phyloP scores from a whole-genome alignment of 2,888 invertebrate species.

The Callosobruchus maculatus region DNA sequence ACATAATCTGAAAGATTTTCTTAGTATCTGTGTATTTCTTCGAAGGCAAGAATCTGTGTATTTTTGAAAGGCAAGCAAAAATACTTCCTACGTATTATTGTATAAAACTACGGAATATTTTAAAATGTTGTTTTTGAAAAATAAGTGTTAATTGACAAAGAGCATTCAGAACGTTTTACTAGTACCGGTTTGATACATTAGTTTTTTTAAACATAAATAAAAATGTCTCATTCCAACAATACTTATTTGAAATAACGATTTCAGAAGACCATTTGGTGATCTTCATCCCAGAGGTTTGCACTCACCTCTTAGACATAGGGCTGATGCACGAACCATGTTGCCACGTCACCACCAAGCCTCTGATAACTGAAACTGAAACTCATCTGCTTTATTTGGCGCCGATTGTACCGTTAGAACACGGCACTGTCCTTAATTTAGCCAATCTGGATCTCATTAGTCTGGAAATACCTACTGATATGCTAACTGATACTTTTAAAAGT shows the following conservation, averaged over 20 bases:
- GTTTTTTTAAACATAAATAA: neutral
- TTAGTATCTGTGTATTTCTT: too few relatives aligned
- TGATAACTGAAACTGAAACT: conserved; percentile 64
- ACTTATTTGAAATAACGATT: conserved; percentile 20
- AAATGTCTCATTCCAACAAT: too few relatives aligned
- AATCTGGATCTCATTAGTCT: conserved; percentile 71
- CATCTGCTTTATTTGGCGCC: conserved; percentile 60
- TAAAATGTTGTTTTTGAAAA: too few relatives aligned
- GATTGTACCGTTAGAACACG: conserved; percentile 54
- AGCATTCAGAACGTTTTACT: too few relatives aligned
- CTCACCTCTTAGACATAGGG: conserved; percentile 81
- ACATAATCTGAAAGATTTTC: too few relatives aligned
- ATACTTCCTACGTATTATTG: too few relatives aligned
- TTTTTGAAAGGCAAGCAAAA: too few relatives aligned
- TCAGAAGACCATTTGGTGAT: conserved; percentile 78
- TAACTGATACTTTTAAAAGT: conserved; percentile 66
- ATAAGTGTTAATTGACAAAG: too few relatives aligned
- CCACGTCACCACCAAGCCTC: conserved; percentile 67
- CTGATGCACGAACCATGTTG: conserved; percentile 80
- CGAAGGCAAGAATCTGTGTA: too few relatives aligned
- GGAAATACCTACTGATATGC: conserved; percentile 61
- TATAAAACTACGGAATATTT: too few relatives aligned
- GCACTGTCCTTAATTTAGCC: conserved; percentile 62
- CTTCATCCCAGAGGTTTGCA: conserved; percentile 78
- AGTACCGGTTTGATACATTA: too few relatives aligned